Conservation (phyloP, 2,797 vertebrate species). For the Pelodytes ibericus region DNA sequence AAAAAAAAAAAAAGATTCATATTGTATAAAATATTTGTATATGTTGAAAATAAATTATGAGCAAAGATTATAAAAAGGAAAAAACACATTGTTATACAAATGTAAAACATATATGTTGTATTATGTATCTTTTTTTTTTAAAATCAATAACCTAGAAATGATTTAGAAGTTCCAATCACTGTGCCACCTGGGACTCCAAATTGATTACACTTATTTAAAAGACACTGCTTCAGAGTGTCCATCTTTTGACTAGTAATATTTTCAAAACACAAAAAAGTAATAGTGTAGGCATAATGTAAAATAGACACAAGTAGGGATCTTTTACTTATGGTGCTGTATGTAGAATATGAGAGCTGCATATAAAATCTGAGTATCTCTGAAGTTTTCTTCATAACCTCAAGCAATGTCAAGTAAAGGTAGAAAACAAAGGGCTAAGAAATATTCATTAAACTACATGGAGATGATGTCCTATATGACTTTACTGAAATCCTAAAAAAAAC, state of each 20-base stretch:
- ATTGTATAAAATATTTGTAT: too few species aligned
- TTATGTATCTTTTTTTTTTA: too few species aligned
- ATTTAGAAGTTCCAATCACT: neutral
- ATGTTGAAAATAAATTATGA: too few species aligned
- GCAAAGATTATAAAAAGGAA: too few species aligned
- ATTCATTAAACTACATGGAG: constrained; percentile 29
- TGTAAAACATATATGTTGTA: too few species aligned
- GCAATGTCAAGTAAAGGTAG: constrained; percentile 51
- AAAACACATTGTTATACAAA: too few species aligned
- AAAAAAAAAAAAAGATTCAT: too few species aligned
- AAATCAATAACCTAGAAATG: too few species aligned
- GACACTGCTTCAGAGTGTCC: neutral
- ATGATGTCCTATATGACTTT: constrained; percentile 20
- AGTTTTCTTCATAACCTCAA: constrained; percentile 48
- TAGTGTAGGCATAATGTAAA: too few species aligned
- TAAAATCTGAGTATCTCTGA: constrained; percentile 30
- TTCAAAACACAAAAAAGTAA: neutral
- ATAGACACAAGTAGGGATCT: neutral
- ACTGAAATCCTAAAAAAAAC: neutral
- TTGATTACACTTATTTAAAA: neutral
- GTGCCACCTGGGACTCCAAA: neutral
- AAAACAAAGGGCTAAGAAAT: constrained; percentile 38
- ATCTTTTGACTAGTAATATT: neutral
- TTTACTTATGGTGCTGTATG: constrained; percentile 8
- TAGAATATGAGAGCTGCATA: constrained; percentile 38